A percentile compares a stretch with the other conserved stretches of the same genome.
Conservation (phyloP, 2,113 vertebrate species). For the Nyctibius bracteatus region DNA sequence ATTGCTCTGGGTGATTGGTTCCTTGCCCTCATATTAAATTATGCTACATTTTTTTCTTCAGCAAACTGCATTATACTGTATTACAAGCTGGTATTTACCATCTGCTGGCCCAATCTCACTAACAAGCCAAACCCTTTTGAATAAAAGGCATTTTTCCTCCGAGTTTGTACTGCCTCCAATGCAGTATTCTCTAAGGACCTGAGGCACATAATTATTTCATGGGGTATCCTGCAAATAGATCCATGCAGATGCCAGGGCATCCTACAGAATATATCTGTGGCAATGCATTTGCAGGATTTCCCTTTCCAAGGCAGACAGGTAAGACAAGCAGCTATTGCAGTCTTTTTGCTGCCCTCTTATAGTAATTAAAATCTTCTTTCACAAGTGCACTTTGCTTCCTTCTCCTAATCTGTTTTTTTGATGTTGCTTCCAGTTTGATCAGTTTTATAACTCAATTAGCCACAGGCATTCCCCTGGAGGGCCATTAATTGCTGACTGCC, state of each 20-base stretch:
- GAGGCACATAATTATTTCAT: slow-evolving; percentile 50
- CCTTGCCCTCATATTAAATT: slow-evolving; percentile 46
- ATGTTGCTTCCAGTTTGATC: not conserved
- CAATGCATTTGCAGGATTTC: not conserved
- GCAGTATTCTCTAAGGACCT: slow-evolving; percentile 58
- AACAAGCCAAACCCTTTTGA: slow-evolving; percentile 67
- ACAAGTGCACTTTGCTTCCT: not conserved
- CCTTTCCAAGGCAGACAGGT: not conserved
- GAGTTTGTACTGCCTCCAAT: slow-evolving; percentile 55
- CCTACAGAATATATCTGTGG: not conserved
- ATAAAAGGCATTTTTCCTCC: slow-evolving; percentile 65
- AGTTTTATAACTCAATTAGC: not conserved
- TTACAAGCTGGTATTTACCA: slow-evolving; percentile 33
- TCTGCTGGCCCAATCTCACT: slow-evolving; percentile 29
- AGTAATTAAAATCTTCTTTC: slow-evolving; percentile 1
- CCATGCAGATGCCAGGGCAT: not conserved
- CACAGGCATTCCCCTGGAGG: not conserved
- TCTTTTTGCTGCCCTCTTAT: not conserved
- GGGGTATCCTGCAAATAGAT: not conserved
- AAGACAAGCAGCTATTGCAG: not conserved
- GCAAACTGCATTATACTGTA: not conserved
- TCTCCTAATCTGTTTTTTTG: not conserved
- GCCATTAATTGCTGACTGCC: not conserved
- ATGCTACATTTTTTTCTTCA: slow-evolving; percentile 35
- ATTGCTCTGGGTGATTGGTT: slow-evolving; percentile 47